phyloP scores from a whole-genome alignment of 2,113 vertebrate species.

The Miniopterus natalensis region DNA sequence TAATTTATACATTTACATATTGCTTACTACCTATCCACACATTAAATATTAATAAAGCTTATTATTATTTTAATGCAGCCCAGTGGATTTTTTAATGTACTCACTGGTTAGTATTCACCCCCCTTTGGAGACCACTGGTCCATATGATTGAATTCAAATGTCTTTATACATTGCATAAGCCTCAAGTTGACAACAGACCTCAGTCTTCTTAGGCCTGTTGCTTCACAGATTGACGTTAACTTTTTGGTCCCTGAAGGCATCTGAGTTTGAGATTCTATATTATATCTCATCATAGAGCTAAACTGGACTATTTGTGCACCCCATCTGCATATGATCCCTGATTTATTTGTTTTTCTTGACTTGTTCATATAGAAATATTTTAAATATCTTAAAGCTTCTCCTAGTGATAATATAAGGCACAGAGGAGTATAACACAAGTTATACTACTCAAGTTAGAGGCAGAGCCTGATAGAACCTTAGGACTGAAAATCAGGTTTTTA shows the following conservation, averaged over 20 bases:
- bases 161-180: background rate
- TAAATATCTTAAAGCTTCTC: slow-evolving; percentile 10
- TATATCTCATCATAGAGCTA: background rate
- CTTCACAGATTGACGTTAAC: background rate
- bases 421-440: background rate
- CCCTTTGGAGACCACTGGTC: background rate
- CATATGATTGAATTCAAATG: slow-evolving; percentile 13
- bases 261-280: background rate
- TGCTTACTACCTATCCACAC: background rate
- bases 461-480: background rate
- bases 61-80: background rate
- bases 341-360: background rate
- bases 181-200: background rate
- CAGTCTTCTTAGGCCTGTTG: background rate
- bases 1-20: background rate
- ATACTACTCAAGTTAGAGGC: background rate
- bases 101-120: background rate
- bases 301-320: background rate
- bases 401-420: background rate
- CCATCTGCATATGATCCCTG: background rate
- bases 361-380: background rate
- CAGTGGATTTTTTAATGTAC: background rate
- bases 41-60: background rate
- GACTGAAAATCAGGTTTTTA: background rate
- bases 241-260: background rate